Percentiles rank a stretch among this genome's conserved stretches.
Evolutionary conservation across 2,113 vertebrate genomes (phyloP).

Genomic region (Coptodon bakossiorum): DNA sequence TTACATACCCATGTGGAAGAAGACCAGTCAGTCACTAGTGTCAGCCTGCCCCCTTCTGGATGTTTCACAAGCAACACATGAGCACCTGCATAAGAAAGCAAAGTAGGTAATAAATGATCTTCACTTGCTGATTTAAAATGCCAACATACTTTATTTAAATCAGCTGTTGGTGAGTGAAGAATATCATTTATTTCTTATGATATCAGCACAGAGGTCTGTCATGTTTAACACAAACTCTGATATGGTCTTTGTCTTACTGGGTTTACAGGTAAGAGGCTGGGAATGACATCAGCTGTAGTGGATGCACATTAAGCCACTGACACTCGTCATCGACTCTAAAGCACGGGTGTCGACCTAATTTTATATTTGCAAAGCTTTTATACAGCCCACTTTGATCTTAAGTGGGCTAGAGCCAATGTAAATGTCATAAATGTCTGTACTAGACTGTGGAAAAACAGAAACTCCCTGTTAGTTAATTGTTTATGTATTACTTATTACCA

Average conservation of each 20-base stretch:
- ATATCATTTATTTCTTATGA: neutral
- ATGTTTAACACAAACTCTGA: neutral
- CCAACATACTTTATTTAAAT: neutral
- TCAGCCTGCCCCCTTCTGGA: constrained; percentile 46
- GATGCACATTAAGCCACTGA: neutral
- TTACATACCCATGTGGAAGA: neutral
- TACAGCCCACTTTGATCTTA: neutral
- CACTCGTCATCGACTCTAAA: neutral
- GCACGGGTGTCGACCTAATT: neutral
- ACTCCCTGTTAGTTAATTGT: neutral
- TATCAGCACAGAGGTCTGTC: neutral
- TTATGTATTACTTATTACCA: neutral
- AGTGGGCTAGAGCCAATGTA: neutral
- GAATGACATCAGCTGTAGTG: neutral
- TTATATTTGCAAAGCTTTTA: neutral
- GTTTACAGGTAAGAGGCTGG: neutral
- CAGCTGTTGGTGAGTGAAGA: neutral
- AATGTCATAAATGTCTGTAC: neutral
- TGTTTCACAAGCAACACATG: neutral
- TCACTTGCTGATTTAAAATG: neutral
- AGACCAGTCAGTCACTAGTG: neutral
- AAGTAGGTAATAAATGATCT: neutral
- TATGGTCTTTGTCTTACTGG: neutral
- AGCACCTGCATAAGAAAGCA: neutral
- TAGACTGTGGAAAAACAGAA: neutral